Conservation (phyloP, 2,888 invertebrate genomes). For the Ganaspis brasiliensis region DNA sequence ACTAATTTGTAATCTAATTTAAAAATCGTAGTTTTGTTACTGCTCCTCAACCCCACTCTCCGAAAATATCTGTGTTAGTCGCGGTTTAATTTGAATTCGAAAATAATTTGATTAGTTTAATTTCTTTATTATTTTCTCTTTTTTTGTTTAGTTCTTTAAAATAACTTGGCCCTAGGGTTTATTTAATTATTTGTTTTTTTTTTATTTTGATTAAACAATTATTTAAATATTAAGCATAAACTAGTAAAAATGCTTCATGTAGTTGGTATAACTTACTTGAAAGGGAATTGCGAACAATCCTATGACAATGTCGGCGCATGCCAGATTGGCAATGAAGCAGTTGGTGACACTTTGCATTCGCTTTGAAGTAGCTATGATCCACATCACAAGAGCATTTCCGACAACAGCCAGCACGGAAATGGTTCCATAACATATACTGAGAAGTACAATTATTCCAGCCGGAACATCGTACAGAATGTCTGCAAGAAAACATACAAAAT, state of each 20-base stretch:
- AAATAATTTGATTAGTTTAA: too few relatives aligned
- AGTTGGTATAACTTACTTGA: constrained; percentile 81
- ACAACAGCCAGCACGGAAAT: constrained; percentile 91
- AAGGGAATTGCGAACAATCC: constrained; percentile 93
- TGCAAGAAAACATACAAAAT: constrained; percentile 74
- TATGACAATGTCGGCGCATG: constrained; percentile 92
- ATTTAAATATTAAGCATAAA: neutral
- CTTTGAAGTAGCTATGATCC: constrained; percentile 89
- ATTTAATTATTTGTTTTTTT: too few relatives aligned
- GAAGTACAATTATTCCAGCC: constrained; percentile 86
- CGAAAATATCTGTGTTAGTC: too few relatives aligned
- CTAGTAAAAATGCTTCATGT: too few relatives aligned
- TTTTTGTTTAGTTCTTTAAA: too few relatives aligned
- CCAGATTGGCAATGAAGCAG: constrained; percentile 92
- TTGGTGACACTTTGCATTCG: constrained; percentile 93
- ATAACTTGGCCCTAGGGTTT: too few relatives aligned
- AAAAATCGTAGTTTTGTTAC: too few relatives aligned
- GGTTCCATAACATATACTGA: constrained; percentile 90
- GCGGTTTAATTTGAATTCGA: too few relatives aligned
- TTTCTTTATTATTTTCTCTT: too few relatives aligned
- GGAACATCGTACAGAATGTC: constrained; percentile 88
- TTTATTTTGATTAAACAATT: too few relatives aligned
- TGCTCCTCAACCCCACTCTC: too few relatives aligned
- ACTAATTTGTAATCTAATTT: too few relatives aligned
- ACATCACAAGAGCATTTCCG: constrained; percentile 92